Evolutionary conservation across 2,797 vertebrate genomes (phyloP), one percentile per base, ranked within the genome.

Genomic region (Sebastiscus tertius): DNA sequence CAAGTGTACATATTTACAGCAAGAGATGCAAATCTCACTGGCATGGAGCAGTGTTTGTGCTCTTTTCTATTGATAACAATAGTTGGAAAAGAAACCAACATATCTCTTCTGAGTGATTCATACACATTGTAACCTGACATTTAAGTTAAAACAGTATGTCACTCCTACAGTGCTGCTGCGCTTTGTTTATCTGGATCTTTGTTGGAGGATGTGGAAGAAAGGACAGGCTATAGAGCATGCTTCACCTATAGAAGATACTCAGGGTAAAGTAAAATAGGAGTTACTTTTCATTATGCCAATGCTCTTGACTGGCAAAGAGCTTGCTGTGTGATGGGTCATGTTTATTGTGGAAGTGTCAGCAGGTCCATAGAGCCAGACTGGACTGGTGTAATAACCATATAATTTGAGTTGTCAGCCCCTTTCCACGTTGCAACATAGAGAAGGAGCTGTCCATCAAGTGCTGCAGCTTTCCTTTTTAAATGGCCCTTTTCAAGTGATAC

Each of bases 321-420:
- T 79, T 56, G 59, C 72, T 62, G 72, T 80, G 87, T 81, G 88
- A 92, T 92, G 88, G 90, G 83, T 90, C 75, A 75, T 84, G 92
- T 87, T 88, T 88, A 89, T 92, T 92, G 88, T 93, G 80, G 70
- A 67, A 75, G 84, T 94, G 89, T 93, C 92, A 90, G 88, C 65
- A 69, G 82, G 77, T 80, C 86, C 81, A 79, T 55, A 89, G 69
- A 90, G 82, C 77, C 78, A 59, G 46, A 83, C 80, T 49, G 89
- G 69, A 69, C 80, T 18, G 69, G 52, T 68, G 42, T 83, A 91
- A 88, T 89, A 78, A 88, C 82, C 93, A 90, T 93, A 83, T 93
- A 87, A 94, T 94, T 94, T 72, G 83, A 92, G 88, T 90, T 91
- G 94, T 95, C 94, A 94, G 92, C 66, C 86, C 73, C 84, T 91